Percentiles rank a stretch among this genome's conserved stretches.
These are phyloP conservation scores for Gambelia wislizenii DNA, from an alignment of 2,797 vertebrate species.

Conservation along the genomic window DNA sequence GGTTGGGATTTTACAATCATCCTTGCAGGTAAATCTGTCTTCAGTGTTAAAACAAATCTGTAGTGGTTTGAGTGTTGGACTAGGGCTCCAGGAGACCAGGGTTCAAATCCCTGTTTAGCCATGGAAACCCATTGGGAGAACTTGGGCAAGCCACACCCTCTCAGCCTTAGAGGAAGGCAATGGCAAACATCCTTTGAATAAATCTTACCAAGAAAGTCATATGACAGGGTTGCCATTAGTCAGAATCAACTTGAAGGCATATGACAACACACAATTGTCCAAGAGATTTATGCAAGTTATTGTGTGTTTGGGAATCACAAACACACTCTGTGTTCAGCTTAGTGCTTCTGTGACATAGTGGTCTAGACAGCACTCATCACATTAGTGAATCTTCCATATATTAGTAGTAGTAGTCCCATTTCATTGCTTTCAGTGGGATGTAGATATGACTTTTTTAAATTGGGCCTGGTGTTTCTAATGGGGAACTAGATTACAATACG, in stretches of 20 bases:
- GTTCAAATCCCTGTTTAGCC: too few relatives aligned
- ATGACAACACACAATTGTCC: not conserved
- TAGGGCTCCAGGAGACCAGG: too few relatives aligned
- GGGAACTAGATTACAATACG: not conserved
- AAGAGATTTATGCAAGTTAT: too few relatives aligned
- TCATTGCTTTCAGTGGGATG: too few relatives aligned
- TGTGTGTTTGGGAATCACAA: too few relatives aligned
- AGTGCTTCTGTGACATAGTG: not conserved
- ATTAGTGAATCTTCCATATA: not conserved
- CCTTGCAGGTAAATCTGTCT: conserved; percentile 82
- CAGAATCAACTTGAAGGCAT: not conserved
- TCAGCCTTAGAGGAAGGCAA: too few relatives aligned
- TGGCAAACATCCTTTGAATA: too few relatives aligned
- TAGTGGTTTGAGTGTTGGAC: too few relatives aligned
- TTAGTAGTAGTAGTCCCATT: not conserved
- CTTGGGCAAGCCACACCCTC: too few relatives aligned
- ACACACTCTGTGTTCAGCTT: not conserved
- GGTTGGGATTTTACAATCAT: conserved; percentile 96
- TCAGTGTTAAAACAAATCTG: conserved; percentile 1
- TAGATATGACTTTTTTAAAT: not conserved
- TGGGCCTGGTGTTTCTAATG: not conserved
- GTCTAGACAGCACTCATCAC: not conserved
- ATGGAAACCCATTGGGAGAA: too few relatives aligned
- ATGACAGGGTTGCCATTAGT: too few relatives aligned
- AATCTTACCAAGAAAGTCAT: too few relatives aligned